These are phyloP conservation scores for Villa cingulata DNA, from an alignment of 2,888 invertebrate genomes.

Conservation along the genomic window DNA sequence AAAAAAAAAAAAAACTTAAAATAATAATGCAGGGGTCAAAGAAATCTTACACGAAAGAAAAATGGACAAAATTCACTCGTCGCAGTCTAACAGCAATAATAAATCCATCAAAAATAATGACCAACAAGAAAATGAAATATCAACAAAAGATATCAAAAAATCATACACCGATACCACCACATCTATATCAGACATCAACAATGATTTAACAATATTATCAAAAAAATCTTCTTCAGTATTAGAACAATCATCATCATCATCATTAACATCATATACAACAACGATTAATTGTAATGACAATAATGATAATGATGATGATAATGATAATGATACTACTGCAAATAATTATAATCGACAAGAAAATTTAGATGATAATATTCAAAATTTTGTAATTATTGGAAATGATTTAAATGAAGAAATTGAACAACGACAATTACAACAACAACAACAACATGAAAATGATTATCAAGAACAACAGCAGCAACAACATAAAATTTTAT, in stretches of 20 bases:
- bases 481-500: slow-evolving; percentile 2
- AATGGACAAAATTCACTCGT: slow-evolving; percentile 25
- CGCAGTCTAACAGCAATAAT: slow-evolving; percentile 17
- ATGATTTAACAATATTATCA: slow-evolving; percentile 5
- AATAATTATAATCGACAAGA: not conserved
- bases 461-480: slow-evolving; percentile 3
- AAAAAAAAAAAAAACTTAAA: no score
- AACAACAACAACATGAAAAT: not conserved
- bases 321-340: not conserved
- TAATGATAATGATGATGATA: not conserved
- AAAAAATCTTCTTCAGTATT: not conserved
- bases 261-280: not conserved
- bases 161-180: slow-evolving; percentile 1
- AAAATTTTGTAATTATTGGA: no score
- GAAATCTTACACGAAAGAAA: slow-evolving; percentile 25
- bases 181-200: slow-evolving; percentile 10
- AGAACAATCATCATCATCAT: not conserved
- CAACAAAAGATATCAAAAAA: slow-evolving; percentile 1
- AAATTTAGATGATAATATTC: no score
- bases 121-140: slow-evolving; percentile 5
- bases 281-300: not conserved
- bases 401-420: not conserved
- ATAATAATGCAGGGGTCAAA: slow-evolving; percentile 22
- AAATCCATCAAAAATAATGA: slow-evolving; percentile 6
- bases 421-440: slow-evolving; percentile 6